Evolutionary conservation across 2,797 vertebrate genomes (phyloP).

Genomic region (Alcedo quadribrachys): DNA sequence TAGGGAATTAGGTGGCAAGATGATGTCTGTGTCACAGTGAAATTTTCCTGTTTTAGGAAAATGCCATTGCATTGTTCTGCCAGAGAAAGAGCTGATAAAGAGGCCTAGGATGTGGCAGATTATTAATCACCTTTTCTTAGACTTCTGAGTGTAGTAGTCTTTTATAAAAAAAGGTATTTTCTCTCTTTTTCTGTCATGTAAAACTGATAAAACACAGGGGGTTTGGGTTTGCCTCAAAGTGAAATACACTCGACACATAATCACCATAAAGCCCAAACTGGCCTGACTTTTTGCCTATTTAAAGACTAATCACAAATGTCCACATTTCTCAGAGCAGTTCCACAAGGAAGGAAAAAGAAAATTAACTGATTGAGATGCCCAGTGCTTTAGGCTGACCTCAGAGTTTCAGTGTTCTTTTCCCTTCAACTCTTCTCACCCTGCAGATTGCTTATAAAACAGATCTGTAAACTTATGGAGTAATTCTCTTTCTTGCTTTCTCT

Average conservation of each 20-base stretch:
- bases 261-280: neutral
- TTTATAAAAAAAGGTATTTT: neutral
- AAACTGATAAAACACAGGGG: neutral
- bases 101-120: neutral
- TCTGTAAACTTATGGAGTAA: neutral
- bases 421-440: neutral
- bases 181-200: neutral
- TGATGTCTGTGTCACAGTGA: neutral
- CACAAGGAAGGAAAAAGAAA: neutral
- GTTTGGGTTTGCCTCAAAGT: neutral
- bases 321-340: neutral
- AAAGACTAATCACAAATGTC: neutral
- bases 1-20: neutral
- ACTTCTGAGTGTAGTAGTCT: neutral
- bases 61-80: neutral
- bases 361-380: neutral
- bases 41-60: neutral
- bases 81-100: neutral
- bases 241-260: neutral
- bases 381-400: neutral
- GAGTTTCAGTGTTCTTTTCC: neutral
- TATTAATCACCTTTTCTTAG: neutral
- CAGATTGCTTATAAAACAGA: neutral
- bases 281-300: neutral
- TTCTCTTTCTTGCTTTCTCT: constrained; percentile 19